Conservation (phyloP, 2,113 vertebrate species). For the Lophochroa leadbeateri region DNA sequence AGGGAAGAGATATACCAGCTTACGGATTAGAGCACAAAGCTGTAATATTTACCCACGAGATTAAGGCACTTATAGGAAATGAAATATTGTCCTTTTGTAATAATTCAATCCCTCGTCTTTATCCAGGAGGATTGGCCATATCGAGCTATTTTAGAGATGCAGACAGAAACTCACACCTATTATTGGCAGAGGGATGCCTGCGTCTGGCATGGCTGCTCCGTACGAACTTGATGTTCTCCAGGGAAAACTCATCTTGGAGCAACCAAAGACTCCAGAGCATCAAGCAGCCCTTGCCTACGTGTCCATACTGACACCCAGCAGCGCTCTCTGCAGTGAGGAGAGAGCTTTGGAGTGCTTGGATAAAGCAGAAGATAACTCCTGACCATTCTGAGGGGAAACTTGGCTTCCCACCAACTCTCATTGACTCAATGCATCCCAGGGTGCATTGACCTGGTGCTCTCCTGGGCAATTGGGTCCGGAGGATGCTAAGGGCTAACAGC, state of each 20-base stretch:
- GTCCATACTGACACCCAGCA: background rate
- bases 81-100: conserved; percentile 67
- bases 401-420: background rate
- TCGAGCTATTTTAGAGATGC: conserved; percentile 30
- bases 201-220: background rate
- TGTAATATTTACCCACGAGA: conserved; percentile 71
- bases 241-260: background rate
- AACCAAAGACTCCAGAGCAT: background rate
- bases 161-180: conserved; percentile 21
- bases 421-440: background rate
- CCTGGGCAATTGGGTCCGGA: background rate
- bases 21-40: conserved; percentile 72
- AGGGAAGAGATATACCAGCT: conserved; percentile 64
- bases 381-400: fast-evolving
- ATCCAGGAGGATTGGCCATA: conserved; percentile 32
- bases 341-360: background rate
- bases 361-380: background rate
- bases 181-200: background rate
- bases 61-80: conserved; percentile 73
- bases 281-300: background rate
- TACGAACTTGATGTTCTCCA: background rate
- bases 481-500: background rate
- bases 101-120: conserved; percentile 57
- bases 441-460: background rate
- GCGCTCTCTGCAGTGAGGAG: background rate